Percentiles rank a stretch among this genome's conserved stretches.
Conservation (phyloP, 2,797 vertebrate species). For the Anas bahamensis region DNA sequence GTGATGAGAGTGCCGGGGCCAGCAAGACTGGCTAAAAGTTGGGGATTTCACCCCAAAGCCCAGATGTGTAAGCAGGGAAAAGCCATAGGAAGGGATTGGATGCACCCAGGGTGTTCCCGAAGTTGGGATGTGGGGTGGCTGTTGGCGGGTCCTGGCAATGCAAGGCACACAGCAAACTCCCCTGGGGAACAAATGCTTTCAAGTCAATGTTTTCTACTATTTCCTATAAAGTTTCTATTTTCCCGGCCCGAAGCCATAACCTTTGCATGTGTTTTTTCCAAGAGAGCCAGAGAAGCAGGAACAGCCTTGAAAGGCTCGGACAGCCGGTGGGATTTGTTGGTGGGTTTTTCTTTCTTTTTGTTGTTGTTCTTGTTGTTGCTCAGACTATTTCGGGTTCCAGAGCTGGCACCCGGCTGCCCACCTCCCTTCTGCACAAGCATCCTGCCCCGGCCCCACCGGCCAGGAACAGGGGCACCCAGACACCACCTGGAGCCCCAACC, state of each 20-base stretch:
- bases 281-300: background rate
- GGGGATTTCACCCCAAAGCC: background rate
- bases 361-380: background rate
- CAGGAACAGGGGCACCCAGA: background rate
- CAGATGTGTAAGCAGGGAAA: background rate
- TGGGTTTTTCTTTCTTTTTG: background rate
- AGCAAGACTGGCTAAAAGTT: background rate
- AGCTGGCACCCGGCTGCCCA: background rate
- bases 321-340: background rate
- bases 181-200: rapidly evolving
- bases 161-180: rapidly evolving
- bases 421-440: background rate
- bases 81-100: background rate
- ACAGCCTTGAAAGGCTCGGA: background rate
- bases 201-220: background rate
- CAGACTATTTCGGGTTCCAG: background rate
- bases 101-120: rapidly evolving
- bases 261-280: background rate
- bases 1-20: background rate
- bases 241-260: background rate
- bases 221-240: background rate
- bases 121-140: background rate
- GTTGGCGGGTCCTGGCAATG: no score
- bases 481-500: background rate
- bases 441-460: background rate